Conservation (phyloP, 2,888 invertebrate genomes). For the Mongoloraphidia duomilia region DNA sequence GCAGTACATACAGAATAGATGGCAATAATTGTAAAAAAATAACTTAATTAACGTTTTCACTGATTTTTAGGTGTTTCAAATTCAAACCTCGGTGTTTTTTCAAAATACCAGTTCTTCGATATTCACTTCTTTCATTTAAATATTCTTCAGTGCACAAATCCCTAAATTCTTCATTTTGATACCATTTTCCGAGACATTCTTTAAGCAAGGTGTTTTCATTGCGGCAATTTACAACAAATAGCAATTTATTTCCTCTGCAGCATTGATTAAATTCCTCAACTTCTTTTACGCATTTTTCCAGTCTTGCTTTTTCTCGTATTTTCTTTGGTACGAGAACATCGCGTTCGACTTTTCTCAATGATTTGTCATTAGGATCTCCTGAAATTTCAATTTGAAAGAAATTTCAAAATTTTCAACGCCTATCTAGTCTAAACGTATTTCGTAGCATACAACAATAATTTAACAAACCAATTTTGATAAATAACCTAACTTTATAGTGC, state of each 20-base stretch:
- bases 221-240: slow-evolving; percentile 64
- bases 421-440: not conserved
- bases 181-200: slow-evolving; percentile 63
- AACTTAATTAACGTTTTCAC: no score
- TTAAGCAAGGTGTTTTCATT: slow-evolving; percentile 53
- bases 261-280: slow-evolving; percentile 58
- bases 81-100: slow-evolving; percentile 29
- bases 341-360: slow-evolving; percentile 73
- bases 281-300: slow-evolving; percentile 60
- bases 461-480: not conserved
- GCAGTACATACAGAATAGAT: no score
- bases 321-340: slow-evolving; percentile 82
- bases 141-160: slow-evolving; percentile 64
- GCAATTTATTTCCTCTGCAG: slow-evolving; percentile 49
- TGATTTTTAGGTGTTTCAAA: no score
- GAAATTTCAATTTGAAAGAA: slow-evolving; percentile 17
- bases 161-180: slow-evolving; percentile 57
- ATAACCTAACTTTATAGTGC: not conserved
- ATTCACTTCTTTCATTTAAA: slow-evolving; percentile 66
- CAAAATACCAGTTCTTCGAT: slow-evolving; percentile 62
- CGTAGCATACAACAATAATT: not conserved
- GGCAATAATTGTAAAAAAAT: no score
- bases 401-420: not conserved
- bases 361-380: slow-evolving; percentile 77
- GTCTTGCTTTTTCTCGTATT: slow-evolving; percentile 68